Base-by-base conservation (phyloP, 2,888 invertebrate genomes). In the Ariolimax columbianus region DNA sequence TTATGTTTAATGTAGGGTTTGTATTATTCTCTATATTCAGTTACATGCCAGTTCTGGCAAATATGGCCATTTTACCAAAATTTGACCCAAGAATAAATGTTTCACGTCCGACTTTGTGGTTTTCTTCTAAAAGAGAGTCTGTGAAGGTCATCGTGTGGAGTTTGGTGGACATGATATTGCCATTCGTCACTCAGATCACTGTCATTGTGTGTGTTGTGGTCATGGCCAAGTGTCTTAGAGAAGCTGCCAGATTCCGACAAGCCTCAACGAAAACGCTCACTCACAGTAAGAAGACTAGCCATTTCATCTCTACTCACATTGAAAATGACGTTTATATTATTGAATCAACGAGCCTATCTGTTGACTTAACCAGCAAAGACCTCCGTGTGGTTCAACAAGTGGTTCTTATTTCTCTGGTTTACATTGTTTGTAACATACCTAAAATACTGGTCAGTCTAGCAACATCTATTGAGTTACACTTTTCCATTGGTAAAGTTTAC, bases 381-480 rank as follows among this genome's bases (percentile, higher is more conserved):
- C 6, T 80, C 30, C 33, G 33, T 6, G 75, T 83, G 47, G 33
- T 77, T n/a, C 75, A 77, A 33, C 75, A 77, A 47, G 75, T 83
- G 3, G 68, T 80, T 80, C 68, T 80, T 3, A 80, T 80, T 26
- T 80, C 80, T 33, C 47, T 66, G 3, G 63, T 66, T 1, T 63
- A 66, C 33, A 77, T 83, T 33, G 14, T 83, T 0, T 55, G 83
- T 55, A 68, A 73, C 36, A 40, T 36, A n/a, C 51, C 83, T 19
- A 83, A 78, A n/a, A 68, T 78, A 9, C 1, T 75, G n/a, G 77
- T 77, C 23, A 43, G 51, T 9, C 11, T 66, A 17, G 33, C 30
- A 3, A 17, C 36, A 11, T 36, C 30, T 1, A 26, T 40, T 33
- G 66, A 40, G 9, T 66, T 47, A 38, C 66, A 40, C 2, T 77